Percentiles rank a stretch among this genome's conserved stretches.
Evolutionary conservation across 2,888 invertebrate genomes (phyloP).

Genomic region (Acholoe squamosa): DNA sequence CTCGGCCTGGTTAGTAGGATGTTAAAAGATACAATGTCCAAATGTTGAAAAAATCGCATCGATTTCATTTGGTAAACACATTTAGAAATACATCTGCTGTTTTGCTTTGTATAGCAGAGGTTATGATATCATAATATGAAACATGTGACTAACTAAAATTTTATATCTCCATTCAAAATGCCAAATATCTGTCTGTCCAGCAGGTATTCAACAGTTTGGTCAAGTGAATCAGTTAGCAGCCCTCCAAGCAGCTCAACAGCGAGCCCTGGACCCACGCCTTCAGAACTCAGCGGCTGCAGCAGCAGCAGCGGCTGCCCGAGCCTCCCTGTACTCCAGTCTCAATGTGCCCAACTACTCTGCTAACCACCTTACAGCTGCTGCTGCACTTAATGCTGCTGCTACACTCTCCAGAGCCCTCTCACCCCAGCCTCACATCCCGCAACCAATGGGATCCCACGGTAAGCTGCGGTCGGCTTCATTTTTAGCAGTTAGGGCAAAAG

Average conservation of each 20-base stretch:
- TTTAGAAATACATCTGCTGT: too few relatives aligned
- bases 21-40: too few relatives aligned
- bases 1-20: neutral
- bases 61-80: too few relatives aligned
- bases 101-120: too few relatives aligned
- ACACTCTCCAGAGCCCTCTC: constrained; percentile 62
- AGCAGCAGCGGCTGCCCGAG: constrained; percentile 28
- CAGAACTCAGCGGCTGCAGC: constrained; percentile 56
- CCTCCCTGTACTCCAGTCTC: constrained; percentile 31
- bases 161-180: too few relatives aligned
- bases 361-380: constrained; percentile 28
- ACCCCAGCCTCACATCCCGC: constrained; percentile 63
- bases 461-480: too few relatives aligned
- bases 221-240: constrained; percentile 63
- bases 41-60: too few relatives aligned
- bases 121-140: too few relatives aligned
- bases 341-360: constrained; percentile 31
- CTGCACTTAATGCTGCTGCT: constrained; percentile 38
- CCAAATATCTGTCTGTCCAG: neutral
- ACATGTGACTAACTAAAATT: too few relatives aligned
- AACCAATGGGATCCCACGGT: constrained; percentile 51
- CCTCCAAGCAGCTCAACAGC: constrained; percentile 64
- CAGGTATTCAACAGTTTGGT: constrained; percentile 58
- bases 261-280: constrained; percentile 43
- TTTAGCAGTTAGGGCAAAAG: too few relatives aligned